These are phyloP conservation scores for Melanostoma scalare DNA, from an alignment of 2,888 invertebrate genomes.

Conservation along the genomic window DNA sequence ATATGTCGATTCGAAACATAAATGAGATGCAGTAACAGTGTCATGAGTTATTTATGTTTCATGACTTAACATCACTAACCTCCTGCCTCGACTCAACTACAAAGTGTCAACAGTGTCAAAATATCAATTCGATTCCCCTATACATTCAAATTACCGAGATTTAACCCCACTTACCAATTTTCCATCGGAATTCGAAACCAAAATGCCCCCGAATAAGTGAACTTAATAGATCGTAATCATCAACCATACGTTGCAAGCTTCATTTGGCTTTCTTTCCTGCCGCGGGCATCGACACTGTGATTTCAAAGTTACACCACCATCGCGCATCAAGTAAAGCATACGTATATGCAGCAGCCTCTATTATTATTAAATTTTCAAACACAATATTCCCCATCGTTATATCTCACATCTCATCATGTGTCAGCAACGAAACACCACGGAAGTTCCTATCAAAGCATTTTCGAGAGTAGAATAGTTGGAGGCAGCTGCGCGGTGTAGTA, in stretches of 20 bases:
- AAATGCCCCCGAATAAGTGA: conserved; percentile 11
- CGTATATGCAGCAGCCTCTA: too few species aligned
- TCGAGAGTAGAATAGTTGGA: conserved; percentile 25
- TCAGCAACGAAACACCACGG: conserved; percentile 48
- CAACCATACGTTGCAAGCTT: not conserved
- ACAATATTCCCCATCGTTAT: conserved; percentile 49
- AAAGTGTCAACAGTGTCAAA: conserved; percentile 47
- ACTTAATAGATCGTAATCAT: not conserved
- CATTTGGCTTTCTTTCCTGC: not conserved
- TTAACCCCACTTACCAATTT: conserved; percentile 54
- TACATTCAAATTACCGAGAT: conserved; percentile 25
- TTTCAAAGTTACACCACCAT: conserved; percentile 33
- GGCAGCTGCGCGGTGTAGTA: not conserved
- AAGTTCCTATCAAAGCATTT: conserved; percentile 54
- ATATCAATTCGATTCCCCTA: conserved; percentile 49
- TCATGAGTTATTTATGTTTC: not conserved
- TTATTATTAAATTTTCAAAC: conserved; percentile 39
- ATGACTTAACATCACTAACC: not conserved
- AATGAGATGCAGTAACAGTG: too few species aligned
- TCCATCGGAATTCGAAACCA: not conserved
- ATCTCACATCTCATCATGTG: conserved; percentile 47
- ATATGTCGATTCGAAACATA: too few species aligned
- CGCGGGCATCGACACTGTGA: conserved; percentile 15
- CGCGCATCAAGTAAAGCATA: too few species aligned
- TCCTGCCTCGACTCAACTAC: conserved; percentile 4